These are phyloP conservation scores for Leptinotarsa peninsularis DNA, from an alignment of 2,888 invertebrate species.

Conservation along the genomic window DNA sequence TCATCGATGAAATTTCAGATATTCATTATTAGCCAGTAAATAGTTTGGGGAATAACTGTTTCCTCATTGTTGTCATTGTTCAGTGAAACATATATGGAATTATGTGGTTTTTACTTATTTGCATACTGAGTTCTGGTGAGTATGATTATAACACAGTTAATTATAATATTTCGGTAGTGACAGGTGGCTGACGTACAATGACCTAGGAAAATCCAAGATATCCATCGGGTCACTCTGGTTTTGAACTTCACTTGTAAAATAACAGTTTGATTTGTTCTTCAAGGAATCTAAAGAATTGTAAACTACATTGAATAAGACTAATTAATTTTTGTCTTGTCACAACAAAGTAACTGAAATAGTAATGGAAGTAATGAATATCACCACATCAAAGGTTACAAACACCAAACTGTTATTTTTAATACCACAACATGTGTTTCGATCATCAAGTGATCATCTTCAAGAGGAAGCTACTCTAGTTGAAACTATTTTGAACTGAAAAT, in stretches of 20 bases:
- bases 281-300: too few species aligned
- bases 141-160: background rate
- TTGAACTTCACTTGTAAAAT: background rate
- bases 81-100: background rate
- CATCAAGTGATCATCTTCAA: too few species aligned
- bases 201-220: background rate
- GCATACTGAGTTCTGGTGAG: slow-evolving; percentile 9
- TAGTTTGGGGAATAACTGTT: background rate
- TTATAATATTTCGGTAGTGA: background rate
- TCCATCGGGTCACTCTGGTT: background rate
- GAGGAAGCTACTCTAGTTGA: too few species aligned
- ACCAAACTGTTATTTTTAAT: too few species aligned
- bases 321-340: too few species aligned
- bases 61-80: background rate
- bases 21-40: slow-evolving; percentile 5
- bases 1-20: background rate
- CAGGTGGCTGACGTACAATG: background rate
- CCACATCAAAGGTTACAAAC: too few species aligned
- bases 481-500: too few species aligned
- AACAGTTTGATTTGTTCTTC: too few species aligned
- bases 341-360: too few species aligned
- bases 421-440: too few species aligned
- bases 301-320: too few species aligned
- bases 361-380: too few species aligned
- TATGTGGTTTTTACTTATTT: slow-evolving; percentile 6